Evolutionary conservation across 2,113 vertebrate genomes (phyloP).

Genomic region (Oncorhynchus tshawytscha): DNA sequence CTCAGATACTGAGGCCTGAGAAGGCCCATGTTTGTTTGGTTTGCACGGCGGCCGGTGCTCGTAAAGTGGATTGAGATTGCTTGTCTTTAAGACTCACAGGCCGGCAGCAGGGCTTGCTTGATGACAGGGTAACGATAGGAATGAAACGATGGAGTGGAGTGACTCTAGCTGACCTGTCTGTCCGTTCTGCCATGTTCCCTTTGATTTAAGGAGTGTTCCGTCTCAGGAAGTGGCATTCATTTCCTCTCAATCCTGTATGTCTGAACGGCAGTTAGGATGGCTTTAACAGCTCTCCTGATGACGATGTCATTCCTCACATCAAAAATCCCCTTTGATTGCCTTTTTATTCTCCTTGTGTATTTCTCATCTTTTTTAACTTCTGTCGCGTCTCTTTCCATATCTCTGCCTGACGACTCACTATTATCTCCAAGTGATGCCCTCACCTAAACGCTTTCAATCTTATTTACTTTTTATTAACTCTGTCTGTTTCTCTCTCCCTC

Average conservation of each 20-base stretch:
- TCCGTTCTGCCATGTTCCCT: constrained; percentile 9
- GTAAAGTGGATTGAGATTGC: constrained; percentile 57
- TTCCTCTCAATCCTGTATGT: constrained; percentile 68
- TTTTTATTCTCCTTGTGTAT: constrained; percentile 44
- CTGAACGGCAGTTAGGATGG: constrained; percentile 8
- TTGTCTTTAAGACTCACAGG: constrained; percentile 11
- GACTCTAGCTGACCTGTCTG: constrained; percentile 45
- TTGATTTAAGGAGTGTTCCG: constrained; percentile 60
- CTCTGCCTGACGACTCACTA: constrained; percentile 13
- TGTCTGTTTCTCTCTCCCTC: background rate
- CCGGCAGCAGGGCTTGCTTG: constrained; percentile 35
- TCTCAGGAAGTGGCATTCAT: constrained; percentile 57
- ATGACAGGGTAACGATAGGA: constrained; percentile 66
- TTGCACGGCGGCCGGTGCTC: constrained; percentile 25
- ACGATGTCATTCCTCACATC: constrained; percentile 50
- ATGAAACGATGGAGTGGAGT: constrained; percentile 45
- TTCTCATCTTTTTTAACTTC: background rate
- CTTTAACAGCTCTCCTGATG: constrained; percentile 39
- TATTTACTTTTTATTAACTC: no score
- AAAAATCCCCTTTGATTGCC: constrained; percentile 56
- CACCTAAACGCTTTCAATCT: background rate
- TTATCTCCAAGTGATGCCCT: constrained; percentile 8
- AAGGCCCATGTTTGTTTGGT: constrained; percentile 63
- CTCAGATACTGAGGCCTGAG: constrained; percentile 54
- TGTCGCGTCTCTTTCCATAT: background rate